A percentile compares a stretch with the other conserved stretches of the same genome.
Evolutionary conservation across 2,888 invertebrate species (phyloP).

Genomic region (Argyra leucocephala): DNA sequence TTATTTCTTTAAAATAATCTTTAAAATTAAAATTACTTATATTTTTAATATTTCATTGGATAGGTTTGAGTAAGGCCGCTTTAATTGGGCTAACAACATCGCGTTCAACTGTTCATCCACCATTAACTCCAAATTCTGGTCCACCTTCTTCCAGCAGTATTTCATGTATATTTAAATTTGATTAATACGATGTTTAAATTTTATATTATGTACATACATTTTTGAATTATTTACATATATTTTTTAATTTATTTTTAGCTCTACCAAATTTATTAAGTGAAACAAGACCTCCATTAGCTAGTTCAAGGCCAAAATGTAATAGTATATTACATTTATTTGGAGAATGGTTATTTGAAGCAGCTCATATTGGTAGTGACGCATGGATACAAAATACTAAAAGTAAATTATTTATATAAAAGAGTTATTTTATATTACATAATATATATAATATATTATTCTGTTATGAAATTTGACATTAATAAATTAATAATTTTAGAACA

Average conservation of each 20-base stretch:
- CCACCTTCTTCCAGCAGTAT: conserved; percentile 59
- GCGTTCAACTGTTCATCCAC: conserved; percentile 55
- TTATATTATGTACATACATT: too few species aligned
- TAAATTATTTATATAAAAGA: conserved; percentile 24
- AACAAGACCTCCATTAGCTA: conserved; percentile 58
- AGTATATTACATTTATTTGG: conserved; percentile 92
- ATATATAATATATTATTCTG: too few species aligned
- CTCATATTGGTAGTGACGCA: conserved; percentile 72
- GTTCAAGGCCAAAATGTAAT: conserved; percentile 81
- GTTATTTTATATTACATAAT: too few species aligned
- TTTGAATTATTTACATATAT: not conserved
- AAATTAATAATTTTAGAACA: conserved; percentile 31
- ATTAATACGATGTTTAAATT: too few species aligned
- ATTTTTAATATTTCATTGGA: conserved; percentile 19
- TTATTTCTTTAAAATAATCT: not conserved
- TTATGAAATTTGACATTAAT: too few species aligned
- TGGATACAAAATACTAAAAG: conserved; percentile 50
- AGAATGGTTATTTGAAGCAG: conserved; percentile 93
- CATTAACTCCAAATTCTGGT: conserved; percentile 61
- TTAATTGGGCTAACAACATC: conserved; percentile 69
- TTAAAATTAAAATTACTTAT: not conserved
- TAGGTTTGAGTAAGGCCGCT: conserved; percentile 72
- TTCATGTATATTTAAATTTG: conserved; percentile 51
- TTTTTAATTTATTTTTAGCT: conserved; percentile 45
- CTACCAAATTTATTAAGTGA: conserved; percentile 50